Evolutionary conservation across 2,113 vertebrate species (phyloP), one percentile per base, ranked within the genome.

Genomic region (Arvicanthis niloticus): DNA sequence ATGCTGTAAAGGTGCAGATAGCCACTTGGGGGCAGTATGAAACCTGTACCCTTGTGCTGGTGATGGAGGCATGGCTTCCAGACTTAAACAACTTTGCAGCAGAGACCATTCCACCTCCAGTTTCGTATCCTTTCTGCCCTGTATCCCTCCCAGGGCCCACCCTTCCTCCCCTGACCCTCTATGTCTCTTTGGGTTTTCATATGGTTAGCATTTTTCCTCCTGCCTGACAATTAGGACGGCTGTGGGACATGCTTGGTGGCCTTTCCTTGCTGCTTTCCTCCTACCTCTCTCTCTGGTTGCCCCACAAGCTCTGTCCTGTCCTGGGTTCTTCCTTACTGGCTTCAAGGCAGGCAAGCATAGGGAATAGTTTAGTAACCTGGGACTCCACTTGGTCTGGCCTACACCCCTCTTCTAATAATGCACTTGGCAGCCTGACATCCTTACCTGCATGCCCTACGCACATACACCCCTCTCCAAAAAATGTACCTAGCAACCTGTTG

Each of bases 121-220:
- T 7, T 53, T 34, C 5, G 8, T 60, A 1, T 26, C 16, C 53
- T 15, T 15, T 16, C 34, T 75, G 12, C 40, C 45, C 29, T 29
- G 21, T 53, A 3, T 80, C 31, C 86, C 31, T 48, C 42, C 73
- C 0, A 5, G 75, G 24, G 70, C 65, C 58, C 12, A 1, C 72
- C 11, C 15, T 62, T 56, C 37, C 15, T 5, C 2, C 22, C 3
- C 31, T 2, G n/a, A 7, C 10, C 34, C 37, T 5, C 2, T 37
- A 0, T 21, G 7, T 42, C 13, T 75, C 40, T 51, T 37, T 22
- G 13, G 17, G 42, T 45, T 34, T 86, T 67, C 9, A 37, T 7
- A 0, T 17, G 10, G 5, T 68, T 40, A 17, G 1, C 21, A 21
- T n/a, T 21, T 51, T 31, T 37, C 53, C 53, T 73, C 17, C 58